Percentiles rank a stretch among this genome's conserved stretches.
These are phyloP conservation scores for Eupithecia subumbrata DNA, from an alignment of 2,888 invertebrate species.

Conservation along the genomic window DNA sequence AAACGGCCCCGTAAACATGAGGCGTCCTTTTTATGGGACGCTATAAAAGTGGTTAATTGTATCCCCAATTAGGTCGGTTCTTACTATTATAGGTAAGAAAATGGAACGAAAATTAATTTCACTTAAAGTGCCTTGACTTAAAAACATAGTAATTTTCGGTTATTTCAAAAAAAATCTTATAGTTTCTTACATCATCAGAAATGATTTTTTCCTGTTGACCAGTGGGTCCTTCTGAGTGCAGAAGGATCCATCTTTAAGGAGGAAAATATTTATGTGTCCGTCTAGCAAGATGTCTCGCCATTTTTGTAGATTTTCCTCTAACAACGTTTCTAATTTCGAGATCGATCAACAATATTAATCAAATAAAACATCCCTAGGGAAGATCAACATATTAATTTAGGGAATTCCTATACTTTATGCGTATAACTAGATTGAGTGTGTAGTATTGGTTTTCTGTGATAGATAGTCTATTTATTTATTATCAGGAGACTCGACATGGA, in stretches of 20 bases:
- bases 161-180: no score
- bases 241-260: background rate
- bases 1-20: slow-evolving; percentile 36
- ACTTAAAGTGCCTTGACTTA: background rate
- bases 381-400: background rate
- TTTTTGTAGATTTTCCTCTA: background rate
- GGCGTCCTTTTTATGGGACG: slow-evolving; percentile 47
- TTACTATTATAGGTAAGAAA: background rate
- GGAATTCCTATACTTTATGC: background rate
- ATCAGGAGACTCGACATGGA: slow-evolving; percentile 1
- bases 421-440: background rate
- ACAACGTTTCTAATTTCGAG: background rate
- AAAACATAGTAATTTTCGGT: background rate
- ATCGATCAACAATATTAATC: background rate
- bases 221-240: no score
- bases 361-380: background rate
- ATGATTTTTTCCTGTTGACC: no score
- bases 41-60: slow-evolving; percentile 54
- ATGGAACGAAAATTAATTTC: background rate
- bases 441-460: background rate
- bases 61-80: slow-evolving; percentile 18
- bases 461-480: slow-evolving; percentile 4
- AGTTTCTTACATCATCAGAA: no score
- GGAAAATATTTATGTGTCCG: background rate
- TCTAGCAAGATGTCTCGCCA: background rate